Evolutionary conservation across 2,888 invertebrate species (phyloP), one percentile per base, ranked within the genome.

Genomic region (Fragum sueziense): DNA sequence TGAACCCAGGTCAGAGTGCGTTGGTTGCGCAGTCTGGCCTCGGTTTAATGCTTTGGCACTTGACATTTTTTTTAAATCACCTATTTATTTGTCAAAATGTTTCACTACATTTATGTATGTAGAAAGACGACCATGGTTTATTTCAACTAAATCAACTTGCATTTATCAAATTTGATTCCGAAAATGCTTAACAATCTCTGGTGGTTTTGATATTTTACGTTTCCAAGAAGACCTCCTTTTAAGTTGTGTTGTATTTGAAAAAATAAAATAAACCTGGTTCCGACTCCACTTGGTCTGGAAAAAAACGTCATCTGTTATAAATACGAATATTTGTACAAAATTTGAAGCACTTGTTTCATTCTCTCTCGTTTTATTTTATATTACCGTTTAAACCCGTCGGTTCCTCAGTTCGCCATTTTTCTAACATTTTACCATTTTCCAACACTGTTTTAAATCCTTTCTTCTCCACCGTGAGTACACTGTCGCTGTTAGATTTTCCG

Each of bases 271-370:
- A 61, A 61, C 61, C 61, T 61, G 61, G 33, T 33, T 31, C 61
- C 61, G 33, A 33, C 61, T 61, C 61, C 33, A 33, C 14, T 14
- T 17, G 61, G 27, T 33, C 33, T 61, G 14, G 61, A 33, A 61
- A 33, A 61, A 61, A 61, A 61, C 20, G 33, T n/a, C 41, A 65
- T 65, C 65, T 65, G 20, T 37, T 65, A 65, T 65, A 65, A 65
- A 65, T 65, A 65, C 22, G 37, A 41, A 11, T 25, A 41, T 65
- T 65, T 65, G 37, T 65, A 65, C 65, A 65, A 65, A 41, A 65
- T 25, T 20, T 47, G 14, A 65, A 65, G 65, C 65, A 65, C 65
- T 65, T 65, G 65, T 65, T 61, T 57, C 57, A 22, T 57, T 57
- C 25, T 57, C 25, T 57, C 27, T 57, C 57, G 27, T 57, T 47